Percentiles rank a stretch among this genome's conserved stretches.
Evolutionary conservation across 2,797 vertebrate genomes (phyloP).

Genomic region (Sparidentex hasta): DNA sequence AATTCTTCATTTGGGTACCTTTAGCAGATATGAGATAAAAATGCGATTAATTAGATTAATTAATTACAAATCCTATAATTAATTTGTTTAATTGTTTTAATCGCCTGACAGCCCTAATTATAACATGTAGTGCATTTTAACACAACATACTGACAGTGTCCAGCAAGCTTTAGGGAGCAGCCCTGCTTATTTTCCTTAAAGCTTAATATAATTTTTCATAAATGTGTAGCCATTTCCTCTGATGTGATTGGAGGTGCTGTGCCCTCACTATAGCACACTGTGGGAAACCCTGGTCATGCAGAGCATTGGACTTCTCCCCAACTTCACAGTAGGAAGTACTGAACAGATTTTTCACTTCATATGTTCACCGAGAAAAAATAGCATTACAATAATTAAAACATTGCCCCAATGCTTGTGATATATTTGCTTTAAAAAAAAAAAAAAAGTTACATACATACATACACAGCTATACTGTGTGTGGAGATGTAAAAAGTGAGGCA

Average conservation of each 20-base stretch:
- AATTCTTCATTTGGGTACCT: too few species aligned
- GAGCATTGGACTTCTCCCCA: too few species aligned
- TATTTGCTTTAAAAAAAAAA: constrained; percentile 1
- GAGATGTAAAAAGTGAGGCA: background rate
- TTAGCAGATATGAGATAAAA: too few species aligned
- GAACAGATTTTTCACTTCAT: background rate
- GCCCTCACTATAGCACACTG: background rate
- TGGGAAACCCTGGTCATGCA: background rate
- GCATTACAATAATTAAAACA: too few species aligned
- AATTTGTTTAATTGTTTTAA: too few species aligned
- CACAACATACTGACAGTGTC: background rate
- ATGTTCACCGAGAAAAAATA: background rate
- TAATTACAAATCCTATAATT: too few species aligned
- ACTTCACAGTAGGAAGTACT: background rate
- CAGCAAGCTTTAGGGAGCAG: background rate
- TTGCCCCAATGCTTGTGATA: background rate
- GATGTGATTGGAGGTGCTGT: background rate
- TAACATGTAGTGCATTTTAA: background rate
- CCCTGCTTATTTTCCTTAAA: background rate
- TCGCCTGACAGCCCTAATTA: too few species aligned
- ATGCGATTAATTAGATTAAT: too few species aligned
- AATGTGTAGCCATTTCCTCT: background rate
- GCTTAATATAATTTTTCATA: background rate
- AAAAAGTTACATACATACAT: background rate
- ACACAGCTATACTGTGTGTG: background rate